phyloP scores from a whole-genome alignment of 2,797 vertebrate genomes.

The Typhlichthys subterraneus region DNA sequence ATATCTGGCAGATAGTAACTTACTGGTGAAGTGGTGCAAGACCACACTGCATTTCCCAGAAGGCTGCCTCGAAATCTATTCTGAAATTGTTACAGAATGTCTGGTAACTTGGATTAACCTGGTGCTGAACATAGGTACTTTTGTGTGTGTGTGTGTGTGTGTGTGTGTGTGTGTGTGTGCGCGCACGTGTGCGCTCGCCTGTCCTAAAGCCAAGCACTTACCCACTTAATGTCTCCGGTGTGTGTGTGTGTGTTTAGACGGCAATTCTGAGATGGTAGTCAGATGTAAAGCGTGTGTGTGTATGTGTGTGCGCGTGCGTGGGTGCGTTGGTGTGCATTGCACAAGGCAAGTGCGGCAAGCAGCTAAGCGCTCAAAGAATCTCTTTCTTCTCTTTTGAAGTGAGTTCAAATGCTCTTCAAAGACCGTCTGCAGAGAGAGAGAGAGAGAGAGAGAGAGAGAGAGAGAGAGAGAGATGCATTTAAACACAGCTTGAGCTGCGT shows the following conservation, averaged over 20 bases:
- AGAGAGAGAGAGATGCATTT: conserved; percentile 36
- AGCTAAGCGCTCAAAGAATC: conserved; percentile 78
- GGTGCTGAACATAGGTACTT: conserved; percentile 35
- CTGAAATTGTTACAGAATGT: conserved; percentile 43
- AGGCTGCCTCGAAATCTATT: conserved; percentile 59
- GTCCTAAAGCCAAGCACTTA: not conserved
- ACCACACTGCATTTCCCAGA: conserved; percentile 43
- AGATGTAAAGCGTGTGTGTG: conserved; percentile 1
- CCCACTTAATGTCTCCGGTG: no score
- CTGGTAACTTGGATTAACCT: conserved; percentile 50
- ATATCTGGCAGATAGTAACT: no score
- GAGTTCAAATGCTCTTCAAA: conserved; percentile 85
- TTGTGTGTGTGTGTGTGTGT: conserved; percentile 7
- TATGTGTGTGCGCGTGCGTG: conserved; percentile 25
- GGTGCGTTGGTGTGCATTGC: conserved; percentile 17
- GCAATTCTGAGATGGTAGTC: conserved; percentile 41
- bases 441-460: conserved; percentile 9
- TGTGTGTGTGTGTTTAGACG: not conserved
- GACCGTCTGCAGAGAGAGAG: conserved; percentile 51
- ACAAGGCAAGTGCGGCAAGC: conserved; percentile 52
- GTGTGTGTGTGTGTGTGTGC: conserved; percentile 14
- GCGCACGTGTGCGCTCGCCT: conserved; percentile 14
- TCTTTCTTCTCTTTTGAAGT: conserved; percentile 83
- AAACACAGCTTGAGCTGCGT: conserved; percentile 47
- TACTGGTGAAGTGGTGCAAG: conserved; percentile 50